A percentile compares a stretch with the other conserved stretches of the same genome.
These are phyloP conservation scores for Melangyna quadrimaculata DNA, from an alignment of 2,888 invertebrate genomes.

Conservation along the genomic window DNA sequence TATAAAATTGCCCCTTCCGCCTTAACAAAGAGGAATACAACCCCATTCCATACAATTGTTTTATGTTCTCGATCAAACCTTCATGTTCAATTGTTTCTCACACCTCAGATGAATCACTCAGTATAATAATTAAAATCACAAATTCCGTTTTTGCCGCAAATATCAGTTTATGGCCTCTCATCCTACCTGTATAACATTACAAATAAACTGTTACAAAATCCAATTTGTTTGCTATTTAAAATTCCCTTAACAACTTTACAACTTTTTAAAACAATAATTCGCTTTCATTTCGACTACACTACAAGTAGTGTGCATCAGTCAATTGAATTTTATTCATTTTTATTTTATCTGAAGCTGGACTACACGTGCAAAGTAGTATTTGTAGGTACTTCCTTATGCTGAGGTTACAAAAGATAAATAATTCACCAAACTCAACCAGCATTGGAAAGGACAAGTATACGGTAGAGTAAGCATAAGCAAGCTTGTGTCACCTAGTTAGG, in stretches of 20 bases:
- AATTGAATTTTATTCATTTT: slow-evolving; percentile 60
- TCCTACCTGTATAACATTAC: too few relatives aligned
- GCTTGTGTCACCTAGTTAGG: slow-evolving; percentile 8
- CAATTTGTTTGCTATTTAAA: background rate
- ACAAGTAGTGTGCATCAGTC: slow-evolving; percentile 39
- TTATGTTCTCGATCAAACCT: too few relatives aligned
- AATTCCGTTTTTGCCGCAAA: too few relatives aligned
- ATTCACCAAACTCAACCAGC: slow-evolving; percentile 55
- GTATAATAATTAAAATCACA: too few relatives aligned
- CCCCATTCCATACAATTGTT: too few relatives aligned
- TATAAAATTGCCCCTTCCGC: too few relatives aligned
- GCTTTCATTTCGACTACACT: slow-evolving; percentile 10
- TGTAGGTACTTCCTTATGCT: slow-evolving; percentile 18
- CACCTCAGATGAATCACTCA: too few relatives aligned
- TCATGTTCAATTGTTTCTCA: too few relatives aligned
- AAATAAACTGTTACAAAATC: background rate
- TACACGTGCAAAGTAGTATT: slow-evolving; percentile 40
- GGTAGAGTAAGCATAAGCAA: background rate
- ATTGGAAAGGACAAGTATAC: slow-evolving; percentile 24
- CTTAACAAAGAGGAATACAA: too few relatives aligned
- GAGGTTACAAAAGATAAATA: slow-evolving; percentile 59
- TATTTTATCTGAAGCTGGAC: slow-evolving; percentile 50
- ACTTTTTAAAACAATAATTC: background rate
- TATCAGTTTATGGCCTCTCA: too few relatives aligned
- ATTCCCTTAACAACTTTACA: background rate